phyloP scores from a whole-genome alignment of 2,797 vertebrate genomes.

The Danio albolineatus region DNA sequence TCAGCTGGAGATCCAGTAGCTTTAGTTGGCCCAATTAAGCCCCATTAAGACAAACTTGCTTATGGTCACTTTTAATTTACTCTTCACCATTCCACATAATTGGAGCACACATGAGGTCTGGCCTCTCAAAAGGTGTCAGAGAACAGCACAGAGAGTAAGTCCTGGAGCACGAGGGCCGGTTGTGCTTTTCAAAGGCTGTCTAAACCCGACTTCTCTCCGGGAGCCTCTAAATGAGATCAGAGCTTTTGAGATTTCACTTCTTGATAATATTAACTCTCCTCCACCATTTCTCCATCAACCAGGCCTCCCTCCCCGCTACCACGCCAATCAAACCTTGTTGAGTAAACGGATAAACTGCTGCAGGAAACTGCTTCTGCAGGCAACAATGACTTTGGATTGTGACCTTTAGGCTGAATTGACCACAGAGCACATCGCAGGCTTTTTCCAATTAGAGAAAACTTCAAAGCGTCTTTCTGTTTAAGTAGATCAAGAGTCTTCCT shows the following conservation, averaged over 20 bases:
- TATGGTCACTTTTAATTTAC: conserved; percentile 73
- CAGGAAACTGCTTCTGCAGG: conserved; percentile 58
- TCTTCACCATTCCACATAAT: conserved; percentile 69
- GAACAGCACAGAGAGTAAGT: conserved; percentile 10
- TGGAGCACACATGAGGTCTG: conserved; percentile 65
- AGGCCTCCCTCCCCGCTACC: conserved; percentile 16
- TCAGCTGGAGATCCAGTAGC: conserved; percentile 62
- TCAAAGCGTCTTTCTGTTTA: conserved; percentile 53
- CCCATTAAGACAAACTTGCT: conserved; percentile 67
- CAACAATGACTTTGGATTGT: conserved; percentile 58
- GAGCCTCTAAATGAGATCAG: conserved; percentile 77
- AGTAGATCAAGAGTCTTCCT: neutral
- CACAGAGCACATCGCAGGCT: conserved; percentile 61
- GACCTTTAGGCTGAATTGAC: conserved; percentile 65
- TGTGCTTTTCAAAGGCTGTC: conserved; percentile 68
- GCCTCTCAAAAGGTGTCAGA: conserved; percentile 58
- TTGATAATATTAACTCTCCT: conserved; percentile 74
- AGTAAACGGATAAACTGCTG: conserved; percentile 67
- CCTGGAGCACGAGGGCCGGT: conserved; percentile 55
- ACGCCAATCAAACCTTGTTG: conserved; percentile 53
- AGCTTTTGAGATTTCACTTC: conserved; percentile 75
- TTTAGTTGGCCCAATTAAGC: conserved; percentile 68
- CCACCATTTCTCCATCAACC: conserved; percentile 21
- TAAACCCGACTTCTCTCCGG: conserved; percentile 57
- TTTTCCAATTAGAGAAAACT: conserved; percentile 68